Conservation (phyloP, 1,140 invertebrate genomes). For the Vanessa atalanta region DNA sequence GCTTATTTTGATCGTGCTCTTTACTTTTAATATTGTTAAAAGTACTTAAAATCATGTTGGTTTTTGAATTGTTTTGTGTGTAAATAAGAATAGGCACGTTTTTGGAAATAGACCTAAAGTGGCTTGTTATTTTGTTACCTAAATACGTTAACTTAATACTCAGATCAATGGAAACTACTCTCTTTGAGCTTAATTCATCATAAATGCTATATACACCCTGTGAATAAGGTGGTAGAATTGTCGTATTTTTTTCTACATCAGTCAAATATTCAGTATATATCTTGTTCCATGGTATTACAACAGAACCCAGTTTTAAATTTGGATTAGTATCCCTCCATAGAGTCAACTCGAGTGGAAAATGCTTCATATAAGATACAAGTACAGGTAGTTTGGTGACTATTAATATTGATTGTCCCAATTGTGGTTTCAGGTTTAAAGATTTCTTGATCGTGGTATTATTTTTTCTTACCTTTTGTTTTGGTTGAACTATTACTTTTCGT, state of each 20-base stretch:
- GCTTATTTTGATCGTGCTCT: background rate
- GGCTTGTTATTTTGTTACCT: constrained; percentile 36
- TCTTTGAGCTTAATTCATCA: constrained; percentile 48
- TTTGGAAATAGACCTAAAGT: constrained; percentile 36
- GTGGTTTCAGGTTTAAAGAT: constrained; percentile 20
- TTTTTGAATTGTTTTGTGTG: constrained; percentile 35
- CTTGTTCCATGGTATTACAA: constrained; percentile 52
- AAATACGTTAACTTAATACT: constrained; percentile 53
- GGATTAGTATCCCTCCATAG: constrained; percentile 49
- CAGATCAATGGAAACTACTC: constrained; percentile 53
- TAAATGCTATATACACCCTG: constrained; percentile 51
- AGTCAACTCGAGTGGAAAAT: constrained; percentile 56
- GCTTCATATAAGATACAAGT: constrained; percentile 54
- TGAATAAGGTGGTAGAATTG: constrained; percentile 34
- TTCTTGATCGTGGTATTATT: constrained; percentile 12
- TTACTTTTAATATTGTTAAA: background rate
- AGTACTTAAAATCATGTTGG: constrained; percentile 4
- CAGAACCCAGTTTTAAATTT: constrained; percentile 47
- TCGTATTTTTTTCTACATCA: constrained; percentile 32
- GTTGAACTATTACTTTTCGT: constrained; percentile 39
- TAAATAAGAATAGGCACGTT: constrained; percentile 34
- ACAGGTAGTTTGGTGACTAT: constrained; percentile 42
- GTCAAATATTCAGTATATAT: constrained; percentile 53
- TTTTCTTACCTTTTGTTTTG: constrained; percentile 43
- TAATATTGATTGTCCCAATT: constrained; percentile 50